Conservation (phyloP, 2,888 invertebrate genomes). For the Tenthredo mesomela region DNA sequence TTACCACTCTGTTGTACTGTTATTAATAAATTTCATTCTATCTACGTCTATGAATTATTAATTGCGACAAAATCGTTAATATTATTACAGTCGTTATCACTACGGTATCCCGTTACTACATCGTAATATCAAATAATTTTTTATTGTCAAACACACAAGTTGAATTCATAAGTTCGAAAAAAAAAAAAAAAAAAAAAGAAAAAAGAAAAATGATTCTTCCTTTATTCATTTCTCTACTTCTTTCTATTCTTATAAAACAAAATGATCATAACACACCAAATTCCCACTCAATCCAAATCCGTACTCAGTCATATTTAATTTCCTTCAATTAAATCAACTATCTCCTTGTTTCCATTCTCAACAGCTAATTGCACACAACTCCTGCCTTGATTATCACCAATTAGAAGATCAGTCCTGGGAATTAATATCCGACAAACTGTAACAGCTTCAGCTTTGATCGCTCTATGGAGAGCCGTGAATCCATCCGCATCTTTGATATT, state of each 20-base stretch:
- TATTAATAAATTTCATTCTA: conserved; percentile 8
- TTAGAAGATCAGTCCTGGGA: conserved; percentile 81
- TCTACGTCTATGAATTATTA: conserved; percentile 15
- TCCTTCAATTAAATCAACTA: conserved; percentile 63
- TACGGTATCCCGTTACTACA: not conserved
- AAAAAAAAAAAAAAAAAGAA: not conserved
- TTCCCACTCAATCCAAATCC: not conserved
- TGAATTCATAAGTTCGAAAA: conserved; percentile 7
- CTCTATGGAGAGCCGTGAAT: conserved; percentile 90
- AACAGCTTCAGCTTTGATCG: conserved; percentile 79
- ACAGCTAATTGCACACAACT: conserved; percentile 88
- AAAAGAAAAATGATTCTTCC: too few relatives aligned
- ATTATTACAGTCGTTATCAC: conserved; percentile 3
- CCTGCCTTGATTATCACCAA: conserved; percentile 88
- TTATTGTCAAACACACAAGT: conserved; percentile 13
- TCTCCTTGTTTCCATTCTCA: conserved; percentile 79
- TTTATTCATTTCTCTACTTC: not conserved
- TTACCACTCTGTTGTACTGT: not conserved
- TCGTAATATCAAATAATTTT: conserved; percentile 8
- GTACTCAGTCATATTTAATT: not conserved
- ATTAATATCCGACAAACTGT: conserved; percentile 84
- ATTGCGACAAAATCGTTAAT: conserved; percentile 16
- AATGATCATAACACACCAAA: not conserved
- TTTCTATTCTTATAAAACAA: too few relatives aligned
- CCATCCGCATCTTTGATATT: conserved; percentile 88